phyloP scores from a whole-genome alignment of 2,113 vertebrate species.

The Hippocampus barbouri region DNA sequence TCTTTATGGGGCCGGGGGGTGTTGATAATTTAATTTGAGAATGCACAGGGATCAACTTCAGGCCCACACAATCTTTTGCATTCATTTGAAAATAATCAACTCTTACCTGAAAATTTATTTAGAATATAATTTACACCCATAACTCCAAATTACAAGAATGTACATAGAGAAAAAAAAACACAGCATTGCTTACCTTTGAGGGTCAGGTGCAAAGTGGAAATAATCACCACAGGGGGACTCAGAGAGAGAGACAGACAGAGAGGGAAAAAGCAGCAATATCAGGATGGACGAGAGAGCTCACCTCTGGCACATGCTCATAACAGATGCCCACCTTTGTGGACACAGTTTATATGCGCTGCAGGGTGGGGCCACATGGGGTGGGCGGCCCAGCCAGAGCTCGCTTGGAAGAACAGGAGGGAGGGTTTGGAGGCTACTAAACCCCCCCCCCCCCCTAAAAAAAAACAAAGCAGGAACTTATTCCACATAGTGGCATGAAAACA shows the following conservation, averaged over 20 bases:
- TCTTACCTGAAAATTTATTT: neutral
- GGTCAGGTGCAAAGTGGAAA: slow-evolving; percentile 36
- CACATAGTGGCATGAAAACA: slow-evolving; percentile 34
- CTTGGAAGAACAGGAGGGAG: neutral
- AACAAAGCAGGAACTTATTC: slow-evolving; percentile 8
- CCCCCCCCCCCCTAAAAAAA: neutral
- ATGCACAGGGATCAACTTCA: neutral
- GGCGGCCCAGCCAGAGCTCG: slow-evolving; percentile 23
- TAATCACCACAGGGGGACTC: slow-evolving; percentile 47
- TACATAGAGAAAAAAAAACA: neutral
- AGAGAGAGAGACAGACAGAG: slow-evolving; percentile 14
- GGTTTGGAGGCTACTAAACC: neutral
- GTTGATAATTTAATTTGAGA: neutral
- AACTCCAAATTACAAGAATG: neutral
- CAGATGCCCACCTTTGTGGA: slow-evolving; percentile 53
- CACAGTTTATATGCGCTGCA: slow-evolving; percentile 61
- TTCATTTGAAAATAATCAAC: neutral
- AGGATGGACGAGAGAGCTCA: slow-evolving; percentile 32
- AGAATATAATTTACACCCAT: neutral
- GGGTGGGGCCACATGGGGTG: slow-evolving; percentile 55
- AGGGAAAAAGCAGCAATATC: slow-evolving; percentile 19
- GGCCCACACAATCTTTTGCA: neutral
- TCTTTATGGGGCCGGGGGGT: too few relatives aligned
- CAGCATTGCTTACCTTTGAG: slow-evolving; percentile 50
- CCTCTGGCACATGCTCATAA: slow-evolving; percentile 52